Percentiles rank a stretch among this genome's conserved stretches.
phyloP scores from a whole-genome alignment of 2,797 vertebrate genomes.

The Aeoliscus strigatus region DNA sequence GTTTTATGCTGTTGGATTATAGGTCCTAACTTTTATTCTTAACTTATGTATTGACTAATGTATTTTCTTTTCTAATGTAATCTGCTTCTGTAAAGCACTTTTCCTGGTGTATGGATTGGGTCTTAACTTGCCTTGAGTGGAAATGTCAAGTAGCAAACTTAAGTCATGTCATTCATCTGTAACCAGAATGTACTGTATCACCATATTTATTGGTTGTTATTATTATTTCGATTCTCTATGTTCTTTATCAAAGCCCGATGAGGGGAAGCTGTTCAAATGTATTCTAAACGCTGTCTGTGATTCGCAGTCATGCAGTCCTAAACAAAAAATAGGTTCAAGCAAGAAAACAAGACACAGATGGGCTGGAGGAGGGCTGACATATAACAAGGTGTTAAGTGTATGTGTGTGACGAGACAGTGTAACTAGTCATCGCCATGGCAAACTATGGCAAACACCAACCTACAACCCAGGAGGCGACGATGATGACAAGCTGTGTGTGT shows the following conservation, averaged over 20 bases:
- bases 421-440: constrained; percentile 51
- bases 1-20: too few species aligned
- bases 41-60: not conserved
- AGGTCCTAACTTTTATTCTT: too few species aligned
- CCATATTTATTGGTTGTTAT: too few species aligned
- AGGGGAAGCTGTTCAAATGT: not conserved
- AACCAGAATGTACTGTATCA: too few species aligned
- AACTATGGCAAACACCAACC: constrained; percentile 56
- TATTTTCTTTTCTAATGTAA: constrained; percentile 38
- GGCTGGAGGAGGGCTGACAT: constrained; percentile 63
- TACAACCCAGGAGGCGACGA: constrained; percentile 59
- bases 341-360: constrained; percentile 61
- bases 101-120: too few species aligned
- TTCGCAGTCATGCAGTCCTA: constrained; percentile 10
- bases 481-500: constrained; percentile 38
- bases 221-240: not conserved
- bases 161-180: too few species aligned
- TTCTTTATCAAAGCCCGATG: not conserved
- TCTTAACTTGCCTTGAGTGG: too few species aligned
- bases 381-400: constrained; percentile 47
- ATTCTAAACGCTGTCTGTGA: not conserved
- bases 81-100: too few species aligned
- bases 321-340: constrained; percentile 25
- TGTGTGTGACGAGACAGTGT: constrained; percentile 38
- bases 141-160: too few species aligned